Conservation (phyloP, 2,797 vertebrate genomes). For the Salarias fasciatus region DNA sequence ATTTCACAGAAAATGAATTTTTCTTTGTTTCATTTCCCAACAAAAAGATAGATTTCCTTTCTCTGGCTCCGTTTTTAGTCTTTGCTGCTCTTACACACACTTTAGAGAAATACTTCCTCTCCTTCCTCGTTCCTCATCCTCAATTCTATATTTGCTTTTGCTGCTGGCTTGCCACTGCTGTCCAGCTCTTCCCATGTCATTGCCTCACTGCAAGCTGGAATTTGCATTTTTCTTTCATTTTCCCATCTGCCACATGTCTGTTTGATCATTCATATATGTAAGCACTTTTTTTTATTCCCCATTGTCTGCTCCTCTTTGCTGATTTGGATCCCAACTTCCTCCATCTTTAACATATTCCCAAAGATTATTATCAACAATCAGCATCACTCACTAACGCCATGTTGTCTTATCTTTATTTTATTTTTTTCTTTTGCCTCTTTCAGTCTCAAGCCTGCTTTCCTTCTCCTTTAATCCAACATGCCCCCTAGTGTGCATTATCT, state of each 20-base stretch:
- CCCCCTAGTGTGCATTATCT: constrained; percentile 57
- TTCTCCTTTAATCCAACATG: constrained; percentile 45
- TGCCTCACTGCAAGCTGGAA: neutral
- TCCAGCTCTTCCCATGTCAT: constrained; percentile 8
- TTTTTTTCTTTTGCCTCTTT: constrained; percentile 4
- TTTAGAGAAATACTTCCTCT: neutral
- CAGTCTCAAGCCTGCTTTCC: neutral
- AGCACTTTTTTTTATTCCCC: neutral
- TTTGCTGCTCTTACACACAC: neutral
- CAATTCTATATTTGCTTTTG: constrained; percentile 3
- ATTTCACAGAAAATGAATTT: constrained; percentile 13
- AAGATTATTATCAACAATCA: constrained; percentile 18
- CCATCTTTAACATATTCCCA: constrained; percentile 25
- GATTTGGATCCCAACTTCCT: neutral
- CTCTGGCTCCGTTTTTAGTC: constrained; percentile 8
- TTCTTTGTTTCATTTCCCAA: neutral
- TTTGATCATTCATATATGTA: neutral
- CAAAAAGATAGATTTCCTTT: constrained; percentile 12
- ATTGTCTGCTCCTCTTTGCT: neutral
- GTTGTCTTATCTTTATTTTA: neutral
- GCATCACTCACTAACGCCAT: neutral
- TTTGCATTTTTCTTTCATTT: neutral
- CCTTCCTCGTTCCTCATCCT: neutral
- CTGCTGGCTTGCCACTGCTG: neutral
- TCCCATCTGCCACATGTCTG: neutral